These are phyloP conservation scores for Drosophila neutralis DNA, from an alignment of 2,888 invertebrate species.

Conservation along the genomic window DNA sequence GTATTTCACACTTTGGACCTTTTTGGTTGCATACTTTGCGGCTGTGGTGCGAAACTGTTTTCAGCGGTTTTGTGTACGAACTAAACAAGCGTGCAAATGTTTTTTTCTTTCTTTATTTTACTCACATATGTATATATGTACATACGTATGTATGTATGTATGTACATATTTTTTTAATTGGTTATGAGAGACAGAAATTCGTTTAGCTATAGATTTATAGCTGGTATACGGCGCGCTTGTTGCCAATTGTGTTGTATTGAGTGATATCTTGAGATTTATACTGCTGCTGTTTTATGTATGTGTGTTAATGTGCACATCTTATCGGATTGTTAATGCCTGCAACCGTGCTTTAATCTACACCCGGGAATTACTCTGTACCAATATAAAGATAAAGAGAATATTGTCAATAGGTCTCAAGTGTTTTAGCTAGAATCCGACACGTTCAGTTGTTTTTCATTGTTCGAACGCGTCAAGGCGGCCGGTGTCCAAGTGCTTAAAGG, in stretches of 20 bases:
- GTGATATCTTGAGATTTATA: conserved; percentile 74
- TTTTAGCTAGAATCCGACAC: conserved; percentile 32
- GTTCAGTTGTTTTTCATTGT: conserved; percentile 55
- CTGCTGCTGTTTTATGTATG: conserved; percentile 24
- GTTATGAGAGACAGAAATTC: neutral
- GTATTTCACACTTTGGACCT: conserved; percentile 10
- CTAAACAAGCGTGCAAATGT: conserved; percentile 52
- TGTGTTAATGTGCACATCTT: conserved; percentile 44
- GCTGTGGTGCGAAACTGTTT: conserved; percentile 50
- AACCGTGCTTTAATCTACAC: conserved; percentile 55
- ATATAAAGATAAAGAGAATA: conserved; percentile 60
- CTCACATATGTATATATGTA: neutral
- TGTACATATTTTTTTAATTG: neutral
- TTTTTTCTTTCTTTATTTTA: conserved; percentile 38
- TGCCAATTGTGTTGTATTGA: conserved; percentile 36
- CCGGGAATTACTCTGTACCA: conserved; percentile 42
- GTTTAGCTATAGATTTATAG: conserved; percentile 13
- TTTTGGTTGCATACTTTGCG: conserved; percentile 63
- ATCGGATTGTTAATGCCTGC: conserved; percentile 53
- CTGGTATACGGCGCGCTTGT: conserved; percentile 8
- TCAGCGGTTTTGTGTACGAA: conserved; percentile 58
- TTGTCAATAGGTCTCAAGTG: conserved; percentile 57
- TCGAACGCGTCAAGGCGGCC: conserved; percentile 32
- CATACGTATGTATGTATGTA: neutral
- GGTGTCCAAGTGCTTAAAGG: conserved; percentile 30